Evolutionary conservation across 2,113 vertebrate species (phyloP).

Genomic region (Hystrix brachyura): DNA sequence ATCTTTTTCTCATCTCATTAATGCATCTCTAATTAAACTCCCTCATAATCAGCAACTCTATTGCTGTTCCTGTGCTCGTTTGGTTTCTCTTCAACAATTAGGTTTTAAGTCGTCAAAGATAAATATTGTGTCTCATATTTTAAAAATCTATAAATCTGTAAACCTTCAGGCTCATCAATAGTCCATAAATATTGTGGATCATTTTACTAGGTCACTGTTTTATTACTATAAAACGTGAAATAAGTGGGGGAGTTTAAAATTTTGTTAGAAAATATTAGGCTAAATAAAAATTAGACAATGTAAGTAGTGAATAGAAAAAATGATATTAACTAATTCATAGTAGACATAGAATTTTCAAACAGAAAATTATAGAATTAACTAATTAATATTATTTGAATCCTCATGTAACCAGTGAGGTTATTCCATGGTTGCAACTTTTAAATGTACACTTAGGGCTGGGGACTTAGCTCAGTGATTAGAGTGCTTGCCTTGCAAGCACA

Average conservation of each 20-base stretch:
- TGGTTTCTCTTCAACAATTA: not conserved
- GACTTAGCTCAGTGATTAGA: no score
- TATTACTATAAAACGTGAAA: not conserved
- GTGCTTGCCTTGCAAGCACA: no score
- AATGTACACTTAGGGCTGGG: not conserved
- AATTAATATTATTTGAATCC: not conserved
- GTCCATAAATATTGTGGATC: not conserved
- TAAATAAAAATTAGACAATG: not conserved
- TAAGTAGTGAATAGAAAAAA: not conserved
- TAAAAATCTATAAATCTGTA: not conserved
- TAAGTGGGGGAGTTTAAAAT: not conserved
- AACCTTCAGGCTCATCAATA: not conserved
- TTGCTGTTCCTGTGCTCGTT: not conserved
- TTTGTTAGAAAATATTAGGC: not conserved
- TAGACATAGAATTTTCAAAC: not conserved
- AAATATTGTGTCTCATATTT: not conserved
- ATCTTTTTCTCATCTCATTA: not conserved
- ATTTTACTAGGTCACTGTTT: not conserved
- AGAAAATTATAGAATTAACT: not conserved
- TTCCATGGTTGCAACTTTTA: not conserved
- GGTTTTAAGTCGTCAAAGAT: not conserved
- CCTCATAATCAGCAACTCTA: not conserved
- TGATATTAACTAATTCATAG: not conserved
- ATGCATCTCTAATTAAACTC: not conserved
- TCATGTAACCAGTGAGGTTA: not conserved